phyloP scores from a whole-genome alignment of 2,797 vertebrate genomes.

The Acrocephalus scirpaceus region DNA sequence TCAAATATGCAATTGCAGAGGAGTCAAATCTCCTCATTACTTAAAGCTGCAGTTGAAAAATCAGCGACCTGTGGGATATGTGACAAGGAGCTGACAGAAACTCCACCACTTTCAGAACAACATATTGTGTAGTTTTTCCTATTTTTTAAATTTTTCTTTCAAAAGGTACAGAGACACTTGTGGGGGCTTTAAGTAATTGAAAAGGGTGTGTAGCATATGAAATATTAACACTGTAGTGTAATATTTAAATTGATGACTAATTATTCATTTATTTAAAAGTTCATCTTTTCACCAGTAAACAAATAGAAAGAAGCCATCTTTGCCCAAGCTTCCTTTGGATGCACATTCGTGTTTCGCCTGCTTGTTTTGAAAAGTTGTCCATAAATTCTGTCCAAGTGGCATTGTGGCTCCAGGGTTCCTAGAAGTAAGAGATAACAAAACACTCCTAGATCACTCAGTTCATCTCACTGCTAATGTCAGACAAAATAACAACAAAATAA shows the following conservation, averaged over 20 bases:
- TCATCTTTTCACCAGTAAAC: background rate
- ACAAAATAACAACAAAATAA: slow-evolving; percentile 67
- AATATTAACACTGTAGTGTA: background rate
- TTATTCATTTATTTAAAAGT: background rate
- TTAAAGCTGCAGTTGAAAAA: background rate
- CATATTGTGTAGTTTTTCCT: background rate
- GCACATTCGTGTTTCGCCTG: background rate
- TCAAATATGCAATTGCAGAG: background rate
- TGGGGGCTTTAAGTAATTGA: background rate
- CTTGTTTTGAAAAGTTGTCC: slow-evolving; percentile 60
- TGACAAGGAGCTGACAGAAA: background rate
- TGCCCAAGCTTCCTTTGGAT: background rate
- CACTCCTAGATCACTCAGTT: slow-evolving; percentile 52
- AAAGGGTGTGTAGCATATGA: background rate
- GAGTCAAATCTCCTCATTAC: background rate
- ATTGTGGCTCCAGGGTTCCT: slow-evolving; percentile 62
- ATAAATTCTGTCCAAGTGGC: slow-evolving; percentile 43
- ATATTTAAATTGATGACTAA: background rate
- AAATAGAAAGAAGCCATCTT: background rate
- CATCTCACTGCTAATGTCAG: slow-evolving; percentile 58
- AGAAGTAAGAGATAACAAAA: slow-evolving; percentile 70
- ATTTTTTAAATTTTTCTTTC: background rate
- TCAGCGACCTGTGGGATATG: background rate
- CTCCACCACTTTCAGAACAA: background rate
- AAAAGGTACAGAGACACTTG: background rate